A percentile compares a stretch with the other conserved stretches of the same genome.
These are phyloP conservation scores for Tigriopus californicus DNA, from an alignment of 2,888 invertebrate species.

Conservation along the genomic window DNA sequence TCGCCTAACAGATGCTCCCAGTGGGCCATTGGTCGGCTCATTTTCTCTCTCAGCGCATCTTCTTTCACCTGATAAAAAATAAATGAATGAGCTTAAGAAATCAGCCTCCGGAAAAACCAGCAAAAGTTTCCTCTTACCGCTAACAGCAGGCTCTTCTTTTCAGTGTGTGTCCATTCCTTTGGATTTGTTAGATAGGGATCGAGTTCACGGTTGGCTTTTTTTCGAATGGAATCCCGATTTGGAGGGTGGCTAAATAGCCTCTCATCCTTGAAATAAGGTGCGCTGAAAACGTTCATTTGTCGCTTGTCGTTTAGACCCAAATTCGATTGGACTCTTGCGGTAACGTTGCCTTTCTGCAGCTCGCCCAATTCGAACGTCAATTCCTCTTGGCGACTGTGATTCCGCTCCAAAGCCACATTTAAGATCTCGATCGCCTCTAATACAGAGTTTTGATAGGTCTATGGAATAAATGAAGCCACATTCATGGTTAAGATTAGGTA, in stretches of 20 bases:
- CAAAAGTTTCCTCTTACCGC: neutral
- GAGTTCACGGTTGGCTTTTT: conserved; percentile 25
- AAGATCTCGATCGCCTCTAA: neutral
- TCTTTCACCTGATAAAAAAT: neutral
- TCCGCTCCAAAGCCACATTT: neutral
- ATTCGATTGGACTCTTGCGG: neutral
- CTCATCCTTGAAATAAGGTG: conserved; percentile 47
- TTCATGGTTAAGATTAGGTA: no score
- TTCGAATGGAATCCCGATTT: conserved; percentile 40
- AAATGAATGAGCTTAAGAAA: no score
- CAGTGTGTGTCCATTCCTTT: neutral
- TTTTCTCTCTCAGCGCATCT: no score
- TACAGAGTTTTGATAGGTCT: neutral
- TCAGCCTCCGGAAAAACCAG: no score
- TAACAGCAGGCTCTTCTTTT: neutral
- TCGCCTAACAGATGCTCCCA: no score
- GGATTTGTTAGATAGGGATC: conserved; percentile 14
- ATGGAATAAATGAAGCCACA: no score
- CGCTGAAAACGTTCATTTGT: conserved; percentile 26
- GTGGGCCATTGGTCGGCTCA: no score
- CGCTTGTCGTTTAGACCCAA: neutral
- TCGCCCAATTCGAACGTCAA: neutral
- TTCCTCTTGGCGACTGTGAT: neutral
- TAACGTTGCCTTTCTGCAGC: neutral
- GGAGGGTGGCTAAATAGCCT: conserved; percentile 35